These are phyloP conservation scores for Taxidea taxus DNA, from an alignment of 2,113 vertebrate genomes.

Conservation along the genomic window DNA sequence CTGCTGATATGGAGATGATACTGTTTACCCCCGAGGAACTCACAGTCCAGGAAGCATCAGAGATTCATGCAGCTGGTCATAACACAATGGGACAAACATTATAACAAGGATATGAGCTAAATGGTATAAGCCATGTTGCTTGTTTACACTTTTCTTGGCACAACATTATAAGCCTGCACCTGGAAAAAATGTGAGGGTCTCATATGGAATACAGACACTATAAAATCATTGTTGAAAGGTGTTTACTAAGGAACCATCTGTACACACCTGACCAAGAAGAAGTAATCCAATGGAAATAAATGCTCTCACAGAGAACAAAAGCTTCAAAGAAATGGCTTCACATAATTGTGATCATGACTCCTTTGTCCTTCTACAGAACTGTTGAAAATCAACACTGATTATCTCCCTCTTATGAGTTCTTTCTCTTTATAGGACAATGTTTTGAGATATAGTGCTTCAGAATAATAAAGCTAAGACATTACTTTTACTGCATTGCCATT, in stretches of 20 bases:
- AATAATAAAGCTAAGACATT: background rate
- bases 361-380: background rate
- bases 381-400: slow-evolving; percentile 25
- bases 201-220: background rate
- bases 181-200: background rate
- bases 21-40: background rate
- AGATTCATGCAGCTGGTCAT: background rate
- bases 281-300: slow-evolving; percentile 11
- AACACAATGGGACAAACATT: background rate
- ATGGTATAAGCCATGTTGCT: background rate
- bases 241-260: background rate
- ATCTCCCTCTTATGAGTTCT: background rate
- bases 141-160: background rate
- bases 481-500: background rate
- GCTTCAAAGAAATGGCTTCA: background rate
- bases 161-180: background rate
- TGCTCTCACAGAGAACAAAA: slow-evolving; percentile 22
- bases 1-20: background rate
- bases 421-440: background rate
- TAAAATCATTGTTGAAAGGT: slow-evolving; percentile 21
- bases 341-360: background rate
- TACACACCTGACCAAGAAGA: background rate
- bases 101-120: background rate
- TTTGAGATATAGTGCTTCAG: background rate
- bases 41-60: background rate